phyloP scores from a whole-genome alignment of 2,797 vertebrate genomes.

The Poecilia picta region DNA sequence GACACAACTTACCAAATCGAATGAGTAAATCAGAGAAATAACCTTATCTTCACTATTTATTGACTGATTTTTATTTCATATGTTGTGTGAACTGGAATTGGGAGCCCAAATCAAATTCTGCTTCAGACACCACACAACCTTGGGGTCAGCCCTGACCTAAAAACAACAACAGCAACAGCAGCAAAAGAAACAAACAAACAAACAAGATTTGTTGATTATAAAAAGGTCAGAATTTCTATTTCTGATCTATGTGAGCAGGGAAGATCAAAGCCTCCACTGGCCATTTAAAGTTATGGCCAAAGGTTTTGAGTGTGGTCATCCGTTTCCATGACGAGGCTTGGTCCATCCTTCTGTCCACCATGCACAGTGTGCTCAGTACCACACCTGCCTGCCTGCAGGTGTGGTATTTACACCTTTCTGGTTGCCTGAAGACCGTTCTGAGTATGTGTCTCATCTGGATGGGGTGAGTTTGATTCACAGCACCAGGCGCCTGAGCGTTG shows the following conservation, averaged over 20 bases:
- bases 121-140: background rate
- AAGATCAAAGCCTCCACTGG: background rate
- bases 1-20: background rate
- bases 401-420: slow-evolving; percentile 54
- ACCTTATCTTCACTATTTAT: background rate
- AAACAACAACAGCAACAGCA: no score
- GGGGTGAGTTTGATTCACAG: slow-evolving; percentile 88
- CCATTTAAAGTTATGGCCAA: background rate
- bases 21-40: background rate
- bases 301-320: slow-evolving; percentile 77
- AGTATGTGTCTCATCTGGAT: slow-evolving; percentile 83
- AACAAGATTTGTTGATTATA: background rate
- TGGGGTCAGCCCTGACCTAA: background rate
- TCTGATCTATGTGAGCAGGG: background rate
- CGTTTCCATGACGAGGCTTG: slow-evolving; percentile 89
- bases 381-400: slow-evolving; percentile 77
- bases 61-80: background rate
- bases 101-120: background rate
- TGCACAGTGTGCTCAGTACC: slow-evolving; percentile 87
- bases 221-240: background rate
- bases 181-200: no score
- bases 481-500: slow-evolving; percentile 83
- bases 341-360: slow-evolving; percentile 85
- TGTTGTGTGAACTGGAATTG: background rate
- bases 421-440: slow-evolving; percentile 84